phyloP scores from a whole-genome alignment of 2,888 invertebrate species.

The Tridacna gigas region DNA sequence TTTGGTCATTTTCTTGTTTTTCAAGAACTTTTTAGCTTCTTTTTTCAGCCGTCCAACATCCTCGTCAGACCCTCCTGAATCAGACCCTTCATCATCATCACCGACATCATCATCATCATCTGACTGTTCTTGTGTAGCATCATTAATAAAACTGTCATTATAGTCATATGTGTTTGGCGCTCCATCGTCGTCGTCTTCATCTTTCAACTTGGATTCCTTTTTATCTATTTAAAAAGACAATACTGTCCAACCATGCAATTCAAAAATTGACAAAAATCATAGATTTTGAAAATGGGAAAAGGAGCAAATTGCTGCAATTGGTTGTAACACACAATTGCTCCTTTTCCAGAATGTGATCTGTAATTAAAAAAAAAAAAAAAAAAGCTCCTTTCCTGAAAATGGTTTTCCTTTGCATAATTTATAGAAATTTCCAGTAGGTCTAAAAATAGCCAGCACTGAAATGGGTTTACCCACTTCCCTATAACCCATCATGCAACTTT shows the following conservation, averaged over 20 bases:
- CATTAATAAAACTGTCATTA: constrained; percentile 77
- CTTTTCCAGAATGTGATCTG: not conserved
- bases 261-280: not conserved
- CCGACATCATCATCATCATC: constrained; percentile 50
- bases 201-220: constrained; percentile 15
- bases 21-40: constrained; percentile 75
- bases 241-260: not conserved
- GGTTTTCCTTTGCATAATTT: too few relatives aligned
- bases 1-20: constrained; percentile 74
- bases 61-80: constrained; percentile 51
- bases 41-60: constrained; percentile 68
- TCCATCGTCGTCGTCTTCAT: constrained; percentile 72
- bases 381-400: too few relatives aligned
- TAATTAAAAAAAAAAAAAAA: too few relatives aligned
- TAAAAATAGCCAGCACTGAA: too few relatives aligned
- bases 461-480: too few relatives aligned
- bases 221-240: not conserved
- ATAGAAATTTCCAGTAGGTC: too few relatives aligned
- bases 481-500: too few relatives aligned
- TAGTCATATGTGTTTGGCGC: constrained; percentile 76
- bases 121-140: constrained; percentile 52
- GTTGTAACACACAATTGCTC: not conserved
- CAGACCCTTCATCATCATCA: constrained; percentile 47
- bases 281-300: not conserved
- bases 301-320: not conserved